These are phyloP conservation scores for Aspiorhynchus laticeps DNA, from an alignment of 2,113 vertebrate species.

Conservation along the genomic window DNA sequence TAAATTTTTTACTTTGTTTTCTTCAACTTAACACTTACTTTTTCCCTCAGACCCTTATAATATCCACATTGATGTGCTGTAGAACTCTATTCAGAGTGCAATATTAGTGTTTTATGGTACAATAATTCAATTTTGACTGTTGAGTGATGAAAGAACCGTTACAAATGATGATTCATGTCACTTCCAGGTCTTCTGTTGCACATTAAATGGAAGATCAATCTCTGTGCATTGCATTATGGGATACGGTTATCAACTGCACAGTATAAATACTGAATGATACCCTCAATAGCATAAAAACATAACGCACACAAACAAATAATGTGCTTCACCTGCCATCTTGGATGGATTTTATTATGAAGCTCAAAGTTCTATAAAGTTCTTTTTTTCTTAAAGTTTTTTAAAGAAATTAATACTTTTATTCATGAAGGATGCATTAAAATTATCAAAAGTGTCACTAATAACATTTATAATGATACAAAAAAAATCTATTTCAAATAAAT, in stretches of 20 bases:
- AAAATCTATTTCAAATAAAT: no score
- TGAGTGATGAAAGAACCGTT: neutral
- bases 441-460: neutral
- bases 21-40: neutral
- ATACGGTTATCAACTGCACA: neutral
- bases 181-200: neutral
- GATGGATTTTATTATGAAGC: neutral
- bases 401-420: no score
- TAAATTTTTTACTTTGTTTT: neutral
- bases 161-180: neutral
- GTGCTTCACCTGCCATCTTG: neutral
- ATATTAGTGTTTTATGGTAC: no score
- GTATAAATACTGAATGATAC: neutral
- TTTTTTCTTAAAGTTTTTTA: neutral
- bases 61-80: constrained; percentile 4
- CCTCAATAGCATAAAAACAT: neutral
- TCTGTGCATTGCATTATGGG: neutral
- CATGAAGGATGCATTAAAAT: neutral
- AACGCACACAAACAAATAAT: neutral
- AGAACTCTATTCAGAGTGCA: neutral
- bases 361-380: no score
- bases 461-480: neutral
- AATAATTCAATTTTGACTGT: neutral
- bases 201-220: neutral
- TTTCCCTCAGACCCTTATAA: constrained; percentile 10